Conservation (phyloP, 2,797 vertebrate species). For the Ceryle rudis region DNA sequence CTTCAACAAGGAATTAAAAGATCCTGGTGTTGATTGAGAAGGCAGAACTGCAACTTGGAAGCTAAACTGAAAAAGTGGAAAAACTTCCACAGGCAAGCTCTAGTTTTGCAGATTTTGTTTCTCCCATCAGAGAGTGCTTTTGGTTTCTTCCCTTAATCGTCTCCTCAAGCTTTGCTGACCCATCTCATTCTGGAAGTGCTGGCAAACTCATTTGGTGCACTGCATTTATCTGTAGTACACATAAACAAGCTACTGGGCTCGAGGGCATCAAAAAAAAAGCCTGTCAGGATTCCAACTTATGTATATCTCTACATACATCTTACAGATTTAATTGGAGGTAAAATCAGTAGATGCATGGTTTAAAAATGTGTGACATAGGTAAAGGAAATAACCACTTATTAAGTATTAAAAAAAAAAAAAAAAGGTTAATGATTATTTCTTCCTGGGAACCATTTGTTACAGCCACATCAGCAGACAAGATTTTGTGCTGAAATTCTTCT, state of each 20-base stretch:
- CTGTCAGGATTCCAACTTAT: neutral
- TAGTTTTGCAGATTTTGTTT: neutral
- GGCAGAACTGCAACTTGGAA: neutral
- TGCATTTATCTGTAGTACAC: neutral
- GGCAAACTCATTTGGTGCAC: fast-evolving
- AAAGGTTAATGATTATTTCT: neutral
- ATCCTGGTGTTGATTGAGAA: neutral
- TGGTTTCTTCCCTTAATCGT: neutral
- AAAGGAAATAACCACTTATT: neutral
- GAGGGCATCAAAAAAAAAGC: neutral
- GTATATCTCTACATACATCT: neutral
- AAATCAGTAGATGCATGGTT: neutral
- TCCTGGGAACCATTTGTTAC: neutral
- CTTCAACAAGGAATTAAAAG: neutral
- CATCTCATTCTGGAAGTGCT: neutral
- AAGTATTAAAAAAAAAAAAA: neutral
- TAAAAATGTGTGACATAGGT: neutral
- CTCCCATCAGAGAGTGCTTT: neutral
- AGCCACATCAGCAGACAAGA: neutral
- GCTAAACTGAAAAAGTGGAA: neutral
- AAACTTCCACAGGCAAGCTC: neutral
- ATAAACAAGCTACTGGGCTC: neutral
- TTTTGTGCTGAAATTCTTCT: neutral
- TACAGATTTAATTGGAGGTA: neutral
- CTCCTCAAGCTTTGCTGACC: neutral